Evolutionary conservation across 2,113 vertebrate genomes (phyloP), one percentile per base, ranked within the genome.

Genomic region (Mormyrus iriodes): DNA sequence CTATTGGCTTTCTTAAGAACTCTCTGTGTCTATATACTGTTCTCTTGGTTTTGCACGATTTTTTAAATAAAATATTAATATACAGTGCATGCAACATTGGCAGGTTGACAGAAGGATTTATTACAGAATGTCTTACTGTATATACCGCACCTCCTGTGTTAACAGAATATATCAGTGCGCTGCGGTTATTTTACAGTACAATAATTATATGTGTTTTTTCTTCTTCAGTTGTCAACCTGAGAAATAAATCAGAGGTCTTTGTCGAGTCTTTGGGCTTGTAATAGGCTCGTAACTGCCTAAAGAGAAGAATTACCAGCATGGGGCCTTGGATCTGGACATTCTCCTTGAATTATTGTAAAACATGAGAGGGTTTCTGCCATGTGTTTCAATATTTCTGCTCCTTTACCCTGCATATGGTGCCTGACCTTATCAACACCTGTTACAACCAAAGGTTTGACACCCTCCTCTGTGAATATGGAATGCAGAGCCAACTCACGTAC

Each of bases 391-490:
- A 93, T 90, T 53, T 93, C 1, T 89, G 21, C 61, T 85, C 35
- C 0, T 92, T 91, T n/a, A 92, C 85, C 0, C 1, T n/a, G 0
- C 87, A 92, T 89, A 93, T 93, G 0, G 31, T 93, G 61, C 92
- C 91, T 0, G 58, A 92, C 65, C 89, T 94, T 84, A 92, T 94
- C 17, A 90, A 73, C 21, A 91, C 89, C 3, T 92, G 94, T 85
- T 90, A 93, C 85, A 91, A 21, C 53, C 93, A 93, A 89, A 86
- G 93, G 0, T 92, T 93, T 0, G 94, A 95, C 0, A 91, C 90
- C 9, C 94, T 82, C 90, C 93, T 95, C 69, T 94, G 91, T 0
- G 91, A 93, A 87, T 92, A 94, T 91, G 93, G 93, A 0, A 21
- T 24, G 0, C 88, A 88, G 31, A 69, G 88, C 88, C 73, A 87